These are phyloP conservation scores for Drosophila hydei DNA, from an alignment of 1,140 invertebrate genomes.

Conservation along the genomic window DNA sequence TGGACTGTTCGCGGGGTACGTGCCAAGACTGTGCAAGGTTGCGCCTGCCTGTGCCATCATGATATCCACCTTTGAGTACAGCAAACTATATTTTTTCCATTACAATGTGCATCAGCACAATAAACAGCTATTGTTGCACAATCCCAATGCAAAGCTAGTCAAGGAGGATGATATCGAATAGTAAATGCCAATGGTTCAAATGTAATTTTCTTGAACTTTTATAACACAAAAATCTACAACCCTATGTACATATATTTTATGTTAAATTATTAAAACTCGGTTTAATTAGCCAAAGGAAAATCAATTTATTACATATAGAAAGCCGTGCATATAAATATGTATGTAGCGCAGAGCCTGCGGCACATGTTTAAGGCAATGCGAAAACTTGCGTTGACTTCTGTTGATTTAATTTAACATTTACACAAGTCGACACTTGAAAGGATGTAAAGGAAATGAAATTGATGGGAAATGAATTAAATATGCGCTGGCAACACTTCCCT, in stretches of 20 bases:
- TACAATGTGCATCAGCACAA: conserved; percentile 85
- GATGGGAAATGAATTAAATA: conserved; percentile 32
- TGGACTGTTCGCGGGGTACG: conserved; percentile 92
- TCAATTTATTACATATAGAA: conserved; percentile 37
- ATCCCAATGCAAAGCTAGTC: conserved; percentile 42
- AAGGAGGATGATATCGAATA: conserved; percentile 54
- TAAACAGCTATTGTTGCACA: conserved; percentile 43
- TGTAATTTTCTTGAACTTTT: neutral
- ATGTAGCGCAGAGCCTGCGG: conserved; percentile 2
- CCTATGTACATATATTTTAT: conserved; percentile 31
- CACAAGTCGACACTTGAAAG: conserved; percentile 22
- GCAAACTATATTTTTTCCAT: conserved; percentile 93
- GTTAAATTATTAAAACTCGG: conserved; percentile 10
- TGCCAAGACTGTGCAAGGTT: conserved; percentile 95
- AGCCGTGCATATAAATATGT: neutral
- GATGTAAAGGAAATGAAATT: conserved; percentile 28
- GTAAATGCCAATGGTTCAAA: neutral
- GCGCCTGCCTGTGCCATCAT: conserved; percentile 98
- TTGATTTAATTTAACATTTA: conserved; percentile 42
- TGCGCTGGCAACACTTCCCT: conserved; percentile 24
- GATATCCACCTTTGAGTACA: conserved; percentile 98
- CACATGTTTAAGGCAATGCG: neutral
- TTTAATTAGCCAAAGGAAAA: conserved; percentile 32
- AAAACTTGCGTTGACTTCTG: conserved; percentile 23
- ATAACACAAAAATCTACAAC: neutral